Percentiles rank a stretch among this genome's conserved stretches.
phyloP scores from a whole-genome alignment of 2,888 invertebrate genomes.

The Rhingia campestris region DNA sequence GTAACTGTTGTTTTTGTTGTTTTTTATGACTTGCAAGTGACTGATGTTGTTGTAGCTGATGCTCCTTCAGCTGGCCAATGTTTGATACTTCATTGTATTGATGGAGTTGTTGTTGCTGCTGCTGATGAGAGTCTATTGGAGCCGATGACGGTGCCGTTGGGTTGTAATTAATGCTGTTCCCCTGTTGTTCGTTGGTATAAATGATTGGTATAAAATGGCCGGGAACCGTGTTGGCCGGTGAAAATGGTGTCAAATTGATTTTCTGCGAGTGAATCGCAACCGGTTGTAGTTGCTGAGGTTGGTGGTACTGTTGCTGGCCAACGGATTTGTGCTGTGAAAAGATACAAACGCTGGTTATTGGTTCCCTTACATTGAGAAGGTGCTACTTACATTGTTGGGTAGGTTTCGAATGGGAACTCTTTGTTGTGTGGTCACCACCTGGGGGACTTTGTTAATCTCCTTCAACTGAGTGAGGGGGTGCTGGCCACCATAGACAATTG shows the following conservation, averaged over 20 bases:
- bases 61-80: conserved; percentile 47
- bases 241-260: conserved; percentile 84
- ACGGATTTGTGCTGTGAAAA: conserved; percentile 44
- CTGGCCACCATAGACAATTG: conserved; percentile 76
- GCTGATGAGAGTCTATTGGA: conserved; percentile 48
- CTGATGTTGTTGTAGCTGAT: conserved; percentile 39
- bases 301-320: conserved; percentile 75
- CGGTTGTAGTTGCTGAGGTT: conserved; percentile 70
- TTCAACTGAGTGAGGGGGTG: conserved; percentile 75
- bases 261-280: conserved; percentile 79
- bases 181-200: conserved; percentile 77
- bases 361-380: conserved; percentile 75
- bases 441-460: conserved; percentile 71
- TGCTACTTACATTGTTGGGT: conserved; percentile 36
- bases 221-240: conserved; percentile 84
- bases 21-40: conserved; percentile 55
- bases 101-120: conserved; percentile 50
- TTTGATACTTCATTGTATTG: conserved; percentile 47
- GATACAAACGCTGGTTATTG: not conserved
- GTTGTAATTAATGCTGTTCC: conserved; percentile 65
- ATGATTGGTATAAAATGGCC: conserved; percentile 84
- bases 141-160: conserved; percentile 33
- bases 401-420: conserved; percentile 50
- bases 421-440: conserved; percentile 16
- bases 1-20: conserved; percentile 21